phyloP scores from a whole-genome alignment of 2,888 invertebrate species.

The Phasia obesa region DNA sequence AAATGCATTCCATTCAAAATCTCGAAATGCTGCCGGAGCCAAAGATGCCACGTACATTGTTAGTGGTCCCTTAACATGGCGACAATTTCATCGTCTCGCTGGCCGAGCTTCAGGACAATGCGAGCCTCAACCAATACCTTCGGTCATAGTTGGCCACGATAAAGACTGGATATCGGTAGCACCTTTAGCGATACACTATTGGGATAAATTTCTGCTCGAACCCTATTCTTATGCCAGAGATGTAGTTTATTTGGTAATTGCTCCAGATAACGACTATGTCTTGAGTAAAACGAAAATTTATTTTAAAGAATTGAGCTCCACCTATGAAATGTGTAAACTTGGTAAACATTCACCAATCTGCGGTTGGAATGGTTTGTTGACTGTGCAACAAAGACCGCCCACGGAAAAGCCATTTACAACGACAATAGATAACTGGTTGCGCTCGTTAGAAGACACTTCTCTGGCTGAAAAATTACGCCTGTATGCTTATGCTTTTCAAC shows the following conservation, averaged over 20 bases:
- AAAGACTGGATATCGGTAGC: conserved; percentile 97
- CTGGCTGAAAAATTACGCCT: conserved; percentile 92
- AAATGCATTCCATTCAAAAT: conserved; percentile 97
- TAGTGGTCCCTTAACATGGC: conserved; percentile 98
- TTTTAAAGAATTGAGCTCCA: conserved; percentile 95
- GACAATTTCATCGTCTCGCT: conserved; percentile 97
- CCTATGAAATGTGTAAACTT: conserved; percentile 96
- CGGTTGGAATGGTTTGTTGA: conserved; percentile 92
- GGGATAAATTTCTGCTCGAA: conserved; percentile 98
- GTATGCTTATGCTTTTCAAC: conserved; percentile 91
- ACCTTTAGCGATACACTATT: conserved; percentile 96
- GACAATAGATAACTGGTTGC: conserved; percentile 94
- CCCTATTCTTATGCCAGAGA: conserved; percentile 98
- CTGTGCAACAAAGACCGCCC: conserved; percentile 86
- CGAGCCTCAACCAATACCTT: conserved; percentile 98
- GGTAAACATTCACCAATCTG: conserved; percentile 96
- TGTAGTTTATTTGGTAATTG: conserved; percentile 96
- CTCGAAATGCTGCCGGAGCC: conserved; percentile 87
- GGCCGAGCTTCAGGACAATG: conserved; percentile 97
- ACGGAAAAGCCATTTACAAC: conserved; percentile 67
- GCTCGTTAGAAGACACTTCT: conserved; percentile 90
- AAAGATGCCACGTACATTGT: conserved; percentile 96
- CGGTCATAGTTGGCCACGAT: conserved; percentile 96
- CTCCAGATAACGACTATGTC: conserved; percentile 95
- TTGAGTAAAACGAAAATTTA: conserved; percentile 90